Conservation (phyloP, 2,113 vertebrate genomes). For the Nesogale talazaci region DNA sequence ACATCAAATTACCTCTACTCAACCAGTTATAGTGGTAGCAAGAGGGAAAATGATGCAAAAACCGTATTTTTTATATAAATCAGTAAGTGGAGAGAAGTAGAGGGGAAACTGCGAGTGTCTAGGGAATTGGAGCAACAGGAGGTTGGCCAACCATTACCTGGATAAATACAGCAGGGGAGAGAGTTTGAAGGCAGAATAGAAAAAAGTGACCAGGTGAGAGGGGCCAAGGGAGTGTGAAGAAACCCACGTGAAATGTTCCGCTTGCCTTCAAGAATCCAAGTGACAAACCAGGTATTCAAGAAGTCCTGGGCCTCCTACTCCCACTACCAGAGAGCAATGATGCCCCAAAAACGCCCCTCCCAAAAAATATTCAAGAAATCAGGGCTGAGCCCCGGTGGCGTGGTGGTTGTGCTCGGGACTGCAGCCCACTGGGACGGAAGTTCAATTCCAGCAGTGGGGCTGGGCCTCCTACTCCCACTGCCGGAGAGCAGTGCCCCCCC, state of each 20-base stretch:
- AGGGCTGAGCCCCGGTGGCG: too few relatives aligned
- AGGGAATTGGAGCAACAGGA: slow-evolving; percentile 24
- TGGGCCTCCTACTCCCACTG: too few relatives aligned
- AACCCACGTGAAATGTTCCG: slow-evolving; percentile 29
- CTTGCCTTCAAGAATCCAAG: slow-evolving; percentile 54
- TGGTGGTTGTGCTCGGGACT: too few relatives aligned
- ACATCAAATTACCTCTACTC: background rate
- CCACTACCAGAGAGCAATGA: too few relatives aligned
- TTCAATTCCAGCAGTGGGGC: too few relatives aligned
- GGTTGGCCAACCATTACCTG: slow-evolving; percentile 20
- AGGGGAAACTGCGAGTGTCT: background rate
- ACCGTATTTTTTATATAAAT: background rate
- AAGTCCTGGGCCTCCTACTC: too few relatives aligned
- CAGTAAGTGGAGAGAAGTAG: background rate
- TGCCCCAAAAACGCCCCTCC: too few relatives aligned
- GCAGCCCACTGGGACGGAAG: too few relatives aligned
- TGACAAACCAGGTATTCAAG: background rate
- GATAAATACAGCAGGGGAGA: background rate
- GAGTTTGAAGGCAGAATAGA: slow-evolving; percentile 4
- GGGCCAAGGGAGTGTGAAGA: background rate
- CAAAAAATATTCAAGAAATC: too few relatives aligned
- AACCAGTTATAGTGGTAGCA: background rate
- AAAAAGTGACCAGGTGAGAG: background rate
- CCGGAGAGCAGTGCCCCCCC: too few relatives aligned
- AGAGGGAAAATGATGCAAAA: background rate